Conservation (phyloP, 2,888 invertebrate species). For the Aphidoletes aphidimyza region DNA sequence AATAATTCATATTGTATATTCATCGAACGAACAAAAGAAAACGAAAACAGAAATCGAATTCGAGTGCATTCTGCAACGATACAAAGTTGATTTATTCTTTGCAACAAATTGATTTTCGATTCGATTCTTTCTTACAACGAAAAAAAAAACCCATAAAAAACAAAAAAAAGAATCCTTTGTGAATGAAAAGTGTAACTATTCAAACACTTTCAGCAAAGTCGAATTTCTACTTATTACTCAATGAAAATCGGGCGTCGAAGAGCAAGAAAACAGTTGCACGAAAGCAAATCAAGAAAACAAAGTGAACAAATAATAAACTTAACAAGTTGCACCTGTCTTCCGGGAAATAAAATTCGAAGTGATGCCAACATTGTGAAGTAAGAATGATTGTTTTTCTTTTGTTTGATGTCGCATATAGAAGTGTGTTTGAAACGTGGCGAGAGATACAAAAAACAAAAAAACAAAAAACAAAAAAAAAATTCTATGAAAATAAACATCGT, state of each 20-base stretch:
- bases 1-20: neutral
- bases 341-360: conserved; percentile 31
- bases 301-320: neutral
- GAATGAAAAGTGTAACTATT: no score
- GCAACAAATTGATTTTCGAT: conserved; percentile 12
- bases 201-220: neutral
- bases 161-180: no score
- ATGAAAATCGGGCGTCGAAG: neutral
- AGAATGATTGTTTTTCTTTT: conserved; percentile 6
- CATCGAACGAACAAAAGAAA: neutral
- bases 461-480: no score
- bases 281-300: conserved; percentile 7
- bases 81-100: conserved; percentile 6
- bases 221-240: neutral
- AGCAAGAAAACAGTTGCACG: neutral
- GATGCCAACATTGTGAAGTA: neutral
- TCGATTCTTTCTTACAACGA: neutral
- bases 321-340: conserved; percentile 16
- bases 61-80: neutral
- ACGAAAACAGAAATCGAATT: no score
- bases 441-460: no score
- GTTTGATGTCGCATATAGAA: conserved; percentile 1
- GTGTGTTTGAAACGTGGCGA: no score
- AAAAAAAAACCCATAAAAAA: no score
- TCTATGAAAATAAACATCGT: neutral